Base-by-base conservation (phyloP, 2,888 invertebrate species). In the Liodrosophila aerea region DNA sequence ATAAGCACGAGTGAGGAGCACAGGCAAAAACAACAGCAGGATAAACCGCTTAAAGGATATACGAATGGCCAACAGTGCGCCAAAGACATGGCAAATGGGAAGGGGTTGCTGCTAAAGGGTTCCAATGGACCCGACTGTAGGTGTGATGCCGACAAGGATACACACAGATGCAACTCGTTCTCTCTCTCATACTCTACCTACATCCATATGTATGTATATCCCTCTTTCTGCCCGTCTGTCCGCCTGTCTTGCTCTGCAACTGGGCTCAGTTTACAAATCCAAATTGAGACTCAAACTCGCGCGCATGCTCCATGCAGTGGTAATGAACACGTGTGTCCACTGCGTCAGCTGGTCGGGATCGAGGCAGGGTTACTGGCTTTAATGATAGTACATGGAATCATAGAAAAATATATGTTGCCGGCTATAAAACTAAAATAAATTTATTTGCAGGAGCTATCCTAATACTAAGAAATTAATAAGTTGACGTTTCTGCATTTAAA, bases 141-240 rank as follows among this genome's bases (percentile, higher is more conserved):
- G 85, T 85, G 85, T 80, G 80, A 83, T 80, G 43, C 73, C 76
- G 64, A 74, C 83, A 74, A 77, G 81, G 66, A 84, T 81, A 69
- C 65, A 69, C 65, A 65, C 71, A 80, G 73, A 71, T 64, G 64
- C 73, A 60, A 49, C 68, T 22, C 22, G 22, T 22, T 22, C 40
- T 11, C 16, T 12, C 13, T n/a, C 12, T 11, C 12, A 4, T 8
- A 12, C 27, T 13, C n/a, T 9, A 9, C 7, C 9, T 30, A 2
- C 5, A 2, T 22, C 22, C n/a, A n/a, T n/a, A n/a, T n/a, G n/a
- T n/a, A n/a, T 12, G 4, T 16, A 13, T 33, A 39, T 40, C 49
- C 16, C 41, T 33, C 41, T 27, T 58, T 45, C 36, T 49, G 5
- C 5, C 22, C 9, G 37, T 11, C 39, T 39, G 9, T 36, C 39